These are phyloP conservation scores for Gymnopithys bicolor DNA, from an alignment of 2,797 vertebrate species.

Conservation along the genomic window DNA sequence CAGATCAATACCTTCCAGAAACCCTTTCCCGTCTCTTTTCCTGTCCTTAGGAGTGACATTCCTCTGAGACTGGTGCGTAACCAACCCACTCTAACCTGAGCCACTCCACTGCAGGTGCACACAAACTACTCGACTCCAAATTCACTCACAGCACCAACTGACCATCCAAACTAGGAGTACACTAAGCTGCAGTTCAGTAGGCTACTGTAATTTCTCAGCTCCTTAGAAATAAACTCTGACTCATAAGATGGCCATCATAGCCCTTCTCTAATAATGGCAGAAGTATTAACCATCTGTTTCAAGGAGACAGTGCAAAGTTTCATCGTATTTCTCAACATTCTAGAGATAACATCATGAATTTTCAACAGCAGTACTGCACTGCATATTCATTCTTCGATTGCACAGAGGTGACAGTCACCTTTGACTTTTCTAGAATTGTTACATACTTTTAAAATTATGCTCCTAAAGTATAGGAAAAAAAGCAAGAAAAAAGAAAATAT, in stretches of 20 bases:
- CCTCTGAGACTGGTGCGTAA: fast-evolving
- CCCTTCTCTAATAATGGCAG: background rate
- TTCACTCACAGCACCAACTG: background rate
- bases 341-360: background rate
- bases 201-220: background rate
- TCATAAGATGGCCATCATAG: background rate
- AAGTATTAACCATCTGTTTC: background rate
- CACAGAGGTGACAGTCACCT: background rate
- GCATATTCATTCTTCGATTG: background rate
- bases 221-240: background rate
- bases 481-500: background rate
- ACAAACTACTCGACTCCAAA: background rate
- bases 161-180: background rate
- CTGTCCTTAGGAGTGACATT: background rate
- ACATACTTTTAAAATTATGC: background rate
- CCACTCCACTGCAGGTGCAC: background rate
- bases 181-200: background rate
- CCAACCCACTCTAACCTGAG: background rate
- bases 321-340: background rate
- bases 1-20: background rate
- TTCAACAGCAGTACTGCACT: background rate
- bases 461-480: background rate
- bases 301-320: background rate
- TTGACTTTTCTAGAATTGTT: background rate
- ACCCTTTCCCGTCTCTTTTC: background rate